phyloP scores from a whole-genome alignment of 2,113 vertebrate species.

The Nycticebus coucang region DNA sequence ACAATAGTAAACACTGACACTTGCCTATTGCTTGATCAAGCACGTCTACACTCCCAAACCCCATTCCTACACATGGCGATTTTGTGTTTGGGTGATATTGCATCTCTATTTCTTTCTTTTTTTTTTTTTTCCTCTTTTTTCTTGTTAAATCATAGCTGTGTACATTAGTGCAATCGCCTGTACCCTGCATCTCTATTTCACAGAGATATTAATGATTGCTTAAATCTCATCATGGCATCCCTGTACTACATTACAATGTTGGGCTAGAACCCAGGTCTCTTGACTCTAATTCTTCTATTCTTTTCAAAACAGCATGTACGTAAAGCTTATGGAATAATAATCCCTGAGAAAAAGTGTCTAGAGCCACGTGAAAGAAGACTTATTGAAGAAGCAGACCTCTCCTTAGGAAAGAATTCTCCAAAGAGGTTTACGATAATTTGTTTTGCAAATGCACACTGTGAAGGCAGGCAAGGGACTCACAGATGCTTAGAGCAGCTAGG shows the following conservation, averaged over 20 bases:
- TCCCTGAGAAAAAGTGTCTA: background rate
- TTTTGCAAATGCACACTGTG: background rate
- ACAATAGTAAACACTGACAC: background rate
- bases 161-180: no score
- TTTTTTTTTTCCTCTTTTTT: no score
- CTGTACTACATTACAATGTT: background rate
- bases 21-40: background rate
- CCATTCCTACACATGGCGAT: background rate
- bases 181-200: background rate
- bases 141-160: no score
- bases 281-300: background rate
- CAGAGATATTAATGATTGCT: background rate
- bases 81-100: constrained; percentile 10
- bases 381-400: background rate
- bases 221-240: background rate
- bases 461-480: background rate
- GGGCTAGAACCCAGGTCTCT: background rate
- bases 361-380: background rate
- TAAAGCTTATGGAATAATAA: background rate
- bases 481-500: background rate
- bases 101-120: background rate
- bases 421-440: background rate
- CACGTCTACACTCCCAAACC: background rate
- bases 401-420: background rate
- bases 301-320: background rate